These are phyloP conservation scores for Opisthograptis luteolata DNA, from an alignment of 2,888 invertebrate species.

Conservation along the genomic window DNA sequence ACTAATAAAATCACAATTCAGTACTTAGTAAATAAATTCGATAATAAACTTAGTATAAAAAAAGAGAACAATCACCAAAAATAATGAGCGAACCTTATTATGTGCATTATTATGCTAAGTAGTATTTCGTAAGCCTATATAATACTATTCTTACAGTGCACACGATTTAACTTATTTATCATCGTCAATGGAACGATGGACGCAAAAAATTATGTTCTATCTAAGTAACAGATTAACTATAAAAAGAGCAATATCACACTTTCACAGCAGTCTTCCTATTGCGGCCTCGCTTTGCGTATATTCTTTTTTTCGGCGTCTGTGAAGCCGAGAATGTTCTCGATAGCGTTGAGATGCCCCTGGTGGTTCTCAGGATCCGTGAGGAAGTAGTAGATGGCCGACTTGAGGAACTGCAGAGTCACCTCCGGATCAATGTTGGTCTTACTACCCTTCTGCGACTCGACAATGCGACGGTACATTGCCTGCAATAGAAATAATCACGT, in stretches of 20 bases:
- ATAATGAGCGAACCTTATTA: slow-evolving; percentile 43
- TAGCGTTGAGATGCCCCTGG: slow-evolving; percentile 94
- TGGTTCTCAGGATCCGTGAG: slow-evolving; percentile 95
- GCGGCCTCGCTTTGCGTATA: slow-evolving; percentile 88
- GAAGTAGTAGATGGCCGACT: slow-evolving; percentile 96
- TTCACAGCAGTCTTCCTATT: slow-evolving; percentile 72
- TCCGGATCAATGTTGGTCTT: slow-evolving; percentile 93
- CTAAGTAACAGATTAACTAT: slow-evolving; percentile 58
- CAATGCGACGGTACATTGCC: slow-evolving; percentile 94
- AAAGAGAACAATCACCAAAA: slow-evolving; percentile 56
- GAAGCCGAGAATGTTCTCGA: slow-evolving; percentile 95
- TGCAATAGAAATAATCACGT: slow-evolving; percentile 54
- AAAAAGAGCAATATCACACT: slow-evolving; percentile 71
- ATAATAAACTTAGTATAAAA: slow-evolving; percentile 53
- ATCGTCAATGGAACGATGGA: slow-evolving; percentile 52
- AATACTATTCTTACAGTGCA: slow-evolving; percentile 46
- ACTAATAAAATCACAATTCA: slow-evolving; percentile 68
- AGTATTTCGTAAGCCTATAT: slow-evolving; percentile 13
- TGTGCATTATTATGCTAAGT: slow-evolving; percentile 56
- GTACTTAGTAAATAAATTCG: slow-evolving; percentile 62
- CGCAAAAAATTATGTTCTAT: slow-evolving; percentile 50
- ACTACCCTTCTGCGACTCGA: slow-evolving; percentile 89
- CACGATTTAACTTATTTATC: slow-evolving; percentile 33
- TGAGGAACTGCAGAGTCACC: slow-evolving; percentile 95
- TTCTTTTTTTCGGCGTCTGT: slow-evolving; percentile 91